phyloP scores from a whole-genome alignment of 2,797 vertebrate species.

The Anguilla obscura region DNA sequence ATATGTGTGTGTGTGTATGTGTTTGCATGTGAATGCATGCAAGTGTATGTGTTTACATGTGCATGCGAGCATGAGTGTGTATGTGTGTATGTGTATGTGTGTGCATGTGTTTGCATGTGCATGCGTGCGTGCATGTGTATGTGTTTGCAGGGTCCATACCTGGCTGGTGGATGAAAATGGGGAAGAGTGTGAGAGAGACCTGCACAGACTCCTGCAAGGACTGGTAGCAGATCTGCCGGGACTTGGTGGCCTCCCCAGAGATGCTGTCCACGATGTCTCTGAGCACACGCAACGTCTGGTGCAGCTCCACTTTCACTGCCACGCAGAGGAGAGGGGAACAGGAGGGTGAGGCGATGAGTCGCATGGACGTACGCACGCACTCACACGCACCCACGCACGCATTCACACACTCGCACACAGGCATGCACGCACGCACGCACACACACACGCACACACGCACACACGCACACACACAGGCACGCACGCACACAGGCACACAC shows the following conservation, averaged over 20 bases:
- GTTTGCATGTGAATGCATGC: too few species aligned
- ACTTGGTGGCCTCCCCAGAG: conserved; percentile 94
- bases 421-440: too few species aligned
- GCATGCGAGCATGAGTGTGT: neutral
- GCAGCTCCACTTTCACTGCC: conserved; percentile 87
- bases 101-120: too few species aligned
- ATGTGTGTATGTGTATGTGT: neutral
- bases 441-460: too few species aligned
- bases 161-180: conserved; percentile 94
- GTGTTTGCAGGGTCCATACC: conserved; percentile 68
- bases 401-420: neutral
- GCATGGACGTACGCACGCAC: too few species aligned
- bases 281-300: conserved; percentile 89
- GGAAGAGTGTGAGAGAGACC: conserved; percentile 93
- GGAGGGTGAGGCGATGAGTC: neutral
- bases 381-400: neutral
- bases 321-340: neutral
- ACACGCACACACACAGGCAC: too few species aligned
- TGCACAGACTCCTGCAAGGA: conserved; percentile 96
- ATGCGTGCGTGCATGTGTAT: neutral
- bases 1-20: neutral
- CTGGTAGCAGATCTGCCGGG: conserved; percentile 97
- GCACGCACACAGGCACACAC: too few species aligned
- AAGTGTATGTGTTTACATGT: neutral
- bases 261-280: conserved; percentile 91